phyloP scores from a whole-genome alignment of 2,113 vertebrate genomes.

The Percopsis transmontana region DNA sequence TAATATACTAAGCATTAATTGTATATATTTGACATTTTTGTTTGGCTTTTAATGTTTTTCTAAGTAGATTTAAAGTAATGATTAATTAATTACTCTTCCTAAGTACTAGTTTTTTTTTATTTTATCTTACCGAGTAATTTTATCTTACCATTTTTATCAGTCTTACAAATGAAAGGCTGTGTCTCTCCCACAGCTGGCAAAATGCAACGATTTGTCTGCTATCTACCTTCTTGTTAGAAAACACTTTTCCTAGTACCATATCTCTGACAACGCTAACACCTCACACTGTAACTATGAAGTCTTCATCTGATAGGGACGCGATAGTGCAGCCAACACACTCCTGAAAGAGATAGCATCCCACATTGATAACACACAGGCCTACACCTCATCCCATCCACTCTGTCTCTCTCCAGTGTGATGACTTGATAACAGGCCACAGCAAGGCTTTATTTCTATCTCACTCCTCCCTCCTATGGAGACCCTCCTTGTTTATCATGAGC shows the following conservation, averaged over 20 bases:
- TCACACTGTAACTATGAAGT: constrained; percentile 27
- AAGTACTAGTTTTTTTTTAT: no score
- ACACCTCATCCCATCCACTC: neutral
- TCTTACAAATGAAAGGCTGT: neutral
- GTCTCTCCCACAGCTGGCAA: neutral
- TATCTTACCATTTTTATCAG: no score
- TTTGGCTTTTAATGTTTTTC: no score
- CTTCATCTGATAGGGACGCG: constrained; percentile 41
- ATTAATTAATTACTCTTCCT: no score
- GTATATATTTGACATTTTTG: no score
- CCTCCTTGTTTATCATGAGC: constrained; percentile 46
- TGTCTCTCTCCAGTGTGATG: constrained; percentile 23
- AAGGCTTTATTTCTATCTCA: constrained; percentile 17
- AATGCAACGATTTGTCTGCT: neutral
- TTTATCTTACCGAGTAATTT: no score
- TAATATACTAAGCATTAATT: neutral
- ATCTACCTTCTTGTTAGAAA: constrained; percentile 22
- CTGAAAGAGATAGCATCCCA: constrained; percentile 37
- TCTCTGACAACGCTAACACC: constrained; percentile 39
- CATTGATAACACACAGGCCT: constrained; percentile 27
- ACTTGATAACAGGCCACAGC: constrained; percentile 32
- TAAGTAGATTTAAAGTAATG: neutral
- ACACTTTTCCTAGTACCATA: constrained; percentile 35
- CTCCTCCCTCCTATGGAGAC: constrained; percentile 26
- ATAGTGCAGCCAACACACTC: constrained; percentile 38